Evolutionary conservation across 2,888 invertebrate species (phyloP).

Genomic region (Drosophila peninsularis): DNA sequence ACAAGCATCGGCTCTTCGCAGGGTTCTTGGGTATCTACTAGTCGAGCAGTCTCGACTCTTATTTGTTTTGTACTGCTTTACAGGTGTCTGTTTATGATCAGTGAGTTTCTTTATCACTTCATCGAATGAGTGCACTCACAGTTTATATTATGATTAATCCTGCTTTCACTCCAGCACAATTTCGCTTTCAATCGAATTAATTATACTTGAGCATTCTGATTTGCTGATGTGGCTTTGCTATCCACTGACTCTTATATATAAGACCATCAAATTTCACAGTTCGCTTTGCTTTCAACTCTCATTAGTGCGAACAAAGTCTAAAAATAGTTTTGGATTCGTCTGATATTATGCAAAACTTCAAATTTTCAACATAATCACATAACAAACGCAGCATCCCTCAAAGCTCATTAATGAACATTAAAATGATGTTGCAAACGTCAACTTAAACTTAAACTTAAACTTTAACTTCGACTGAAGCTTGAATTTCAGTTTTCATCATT

Average conservation of each 20-base stretch:
- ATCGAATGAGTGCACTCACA: conserved; percentile 17
- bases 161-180: conserved; percentile 35
- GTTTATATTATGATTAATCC: conserved; percentile 8
- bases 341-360: conserved; percentile 51
- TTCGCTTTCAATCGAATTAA: conserved; percentile 11
- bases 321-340: not conserved
- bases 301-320: not conserved
- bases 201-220: conserved; percentile 19
- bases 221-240: not conserved
- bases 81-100: conserved; percentile 6
- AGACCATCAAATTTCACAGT: not conserved
- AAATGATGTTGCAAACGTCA: conserved; percentile 55
- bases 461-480: conserved; percentile 15
- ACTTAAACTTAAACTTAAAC: conserved; percentile 3
- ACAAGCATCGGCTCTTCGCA: too few relatives aligned
- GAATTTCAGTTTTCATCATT: conserved; percentile 54
- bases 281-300: not conserved
- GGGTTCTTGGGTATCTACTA: too few relatives aligned
- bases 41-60: too few relatives aligned
- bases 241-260: not conserved
- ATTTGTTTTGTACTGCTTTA: not conserved
- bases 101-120: conserved; percentile 32
- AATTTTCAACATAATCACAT: conserved; percentile 52
- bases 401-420: conserved; percentile 64
- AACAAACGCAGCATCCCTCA: conserved; percentile 38